A percentile compares a stretch with the other conserved stretches of the same genome.
phyloP scores from a whole-genome alignment of 2,113 vertebrate species.

The Sarotherodon lohbergeri region DNA sequence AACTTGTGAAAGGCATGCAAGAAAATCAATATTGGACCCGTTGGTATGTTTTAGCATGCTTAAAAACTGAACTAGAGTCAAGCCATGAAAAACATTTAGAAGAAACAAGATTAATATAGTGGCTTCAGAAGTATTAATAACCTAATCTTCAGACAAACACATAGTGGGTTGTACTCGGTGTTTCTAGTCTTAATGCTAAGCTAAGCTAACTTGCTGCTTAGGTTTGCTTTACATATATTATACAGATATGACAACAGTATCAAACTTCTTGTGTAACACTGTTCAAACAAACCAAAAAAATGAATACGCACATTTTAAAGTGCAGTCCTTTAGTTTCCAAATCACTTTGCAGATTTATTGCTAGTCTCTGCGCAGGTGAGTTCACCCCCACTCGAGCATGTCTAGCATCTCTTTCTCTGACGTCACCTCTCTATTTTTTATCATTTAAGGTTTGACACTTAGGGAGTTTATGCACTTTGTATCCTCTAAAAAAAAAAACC shows the following conservation, averaged over 20 bases:
- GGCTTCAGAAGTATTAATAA: not conserved
- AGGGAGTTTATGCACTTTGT: not conserved
- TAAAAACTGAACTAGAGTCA: not conserved
- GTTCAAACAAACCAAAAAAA: not conserved
- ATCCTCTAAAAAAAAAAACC: fast-evolving
- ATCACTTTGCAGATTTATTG: not conserved
- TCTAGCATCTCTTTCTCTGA: not conserved
- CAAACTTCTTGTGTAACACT: not conserved
- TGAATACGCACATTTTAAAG: not conserved
- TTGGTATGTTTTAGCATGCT: not conserved
- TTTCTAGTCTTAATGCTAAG: not conserved
- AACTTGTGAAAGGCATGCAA: not conserved
- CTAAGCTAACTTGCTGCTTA: not conserved
- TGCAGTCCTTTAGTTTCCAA: not conserved
- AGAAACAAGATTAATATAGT: not conserved
- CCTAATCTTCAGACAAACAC: not conserved
- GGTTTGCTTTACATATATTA: not conserved
- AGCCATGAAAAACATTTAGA: not conserved
- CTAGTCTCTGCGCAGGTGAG: not conserved
- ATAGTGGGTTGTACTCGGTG: not conserved
- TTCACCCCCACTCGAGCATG: not conserved
- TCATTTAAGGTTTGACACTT: not conserved
- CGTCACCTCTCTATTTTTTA: not conserved
- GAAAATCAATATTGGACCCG: not conserved
- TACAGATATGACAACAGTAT: not conserved